phyloP scores from a whole-genome alignment of 1,140 invertebrate genomes.

The Branchinecta lynchi region DNA sequence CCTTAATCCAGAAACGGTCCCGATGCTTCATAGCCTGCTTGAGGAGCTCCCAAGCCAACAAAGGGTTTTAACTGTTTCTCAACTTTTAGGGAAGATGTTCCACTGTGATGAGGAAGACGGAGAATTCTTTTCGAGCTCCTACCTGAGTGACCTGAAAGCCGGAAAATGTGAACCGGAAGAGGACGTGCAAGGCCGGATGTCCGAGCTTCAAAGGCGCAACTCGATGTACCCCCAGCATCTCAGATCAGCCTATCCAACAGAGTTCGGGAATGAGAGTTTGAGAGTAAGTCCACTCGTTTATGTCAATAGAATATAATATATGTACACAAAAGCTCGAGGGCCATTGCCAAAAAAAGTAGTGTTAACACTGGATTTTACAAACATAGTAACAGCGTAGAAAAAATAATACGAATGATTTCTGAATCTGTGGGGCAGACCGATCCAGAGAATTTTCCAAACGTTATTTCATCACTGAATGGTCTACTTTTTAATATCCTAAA shows the following conservation, averaged over 20 bases:
- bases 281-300: background rate
- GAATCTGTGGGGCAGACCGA: too few species aligned
- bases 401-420: too few species aligned
- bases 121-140: slow-evolving; percentile 60
- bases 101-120: slow-evolving; percentile 66
- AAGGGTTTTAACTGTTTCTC: slow-evolving; percentile 4
- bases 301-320: too few species aligned
- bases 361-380: too few species aligned
- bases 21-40: background rate
- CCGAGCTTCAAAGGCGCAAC: slow-evolving; percentile 63
- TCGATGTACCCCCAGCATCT: slow-evolving; percentile 70
- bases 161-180: slow-evolving; percentile 25
- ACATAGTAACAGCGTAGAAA: too few species aligned
- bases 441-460: too few species aligned
- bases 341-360: too few species aligned
- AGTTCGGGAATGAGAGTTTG: slow-evolving; percentile 29
- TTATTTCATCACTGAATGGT: too few species aligned
- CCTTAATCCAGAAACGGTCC: too few species aligned
- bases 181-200: slow-evolving; percentile 37
- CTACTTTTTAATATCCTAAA: too few species aligned
- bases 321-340: too few species aligned
- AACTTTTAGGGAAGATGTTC: slow-evolving; percentile 39
- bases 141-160: slow-evolving; percentile 33
- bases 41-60: too few species aligned
- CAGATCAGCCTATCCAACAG: slow-evolving; percentile 72